Evolutionary conservation across 2,113 vertebrate species (phyloP).

Genomic region (Atrichornis clamosus): DNA sequence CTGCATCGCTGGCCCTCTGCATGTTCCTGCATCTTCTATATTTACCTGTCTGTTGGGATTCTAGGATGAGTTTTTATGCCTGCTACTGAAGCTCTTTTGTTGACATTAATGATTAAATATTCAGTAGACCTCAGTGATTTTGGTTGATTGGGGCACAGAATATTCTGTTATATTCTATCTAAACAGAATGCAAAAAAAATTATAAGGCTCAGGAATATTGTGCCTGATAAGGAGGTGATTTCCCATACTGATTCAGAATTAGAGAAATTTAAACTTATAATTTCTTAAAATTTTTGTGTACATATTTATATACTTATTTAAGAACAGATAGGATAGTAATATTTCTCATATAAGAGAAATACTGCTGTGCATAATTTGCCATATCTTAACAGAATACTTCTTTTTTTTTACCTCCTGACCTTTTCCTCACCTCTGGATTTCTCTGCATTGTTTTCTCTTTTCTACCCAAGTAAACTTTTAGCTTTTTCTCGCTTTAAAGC

Average conservation of each 20-base stretch:
- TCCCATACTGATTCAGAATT: background rate
- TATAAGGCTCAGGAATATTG: background rate
- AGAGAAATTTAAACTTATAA: background rate
- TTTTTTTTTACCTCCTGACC: background rate
- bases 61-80: background rate
- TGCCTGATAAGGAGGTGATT: background rate
- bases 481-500: background rate
- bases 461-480: background rate
- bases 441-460: background rate
- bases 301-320: background rate
- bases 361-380: background rate
- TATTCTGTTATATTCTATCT: background rate
- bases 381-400: background rate
- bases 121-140: background rate
- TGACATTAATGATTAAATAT: background rate
- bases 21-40: background rate
- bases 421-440: background rate
- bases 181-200: fast-evolving
- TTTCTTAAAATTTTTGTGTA: background rate
- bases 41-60: fast-evolving
- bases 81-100: background rate
- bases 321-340: background rate
- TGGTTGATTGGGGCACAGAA: background rate
- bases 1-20: background rate
- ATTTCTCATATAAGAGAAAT: background rate